A percentile compares a stretch with the other conserved stretches of the same genome.
phyloP scores from a whole-genome alignment of 2,797 vertebrate species.

The Darevskia nairensis region DNA sequence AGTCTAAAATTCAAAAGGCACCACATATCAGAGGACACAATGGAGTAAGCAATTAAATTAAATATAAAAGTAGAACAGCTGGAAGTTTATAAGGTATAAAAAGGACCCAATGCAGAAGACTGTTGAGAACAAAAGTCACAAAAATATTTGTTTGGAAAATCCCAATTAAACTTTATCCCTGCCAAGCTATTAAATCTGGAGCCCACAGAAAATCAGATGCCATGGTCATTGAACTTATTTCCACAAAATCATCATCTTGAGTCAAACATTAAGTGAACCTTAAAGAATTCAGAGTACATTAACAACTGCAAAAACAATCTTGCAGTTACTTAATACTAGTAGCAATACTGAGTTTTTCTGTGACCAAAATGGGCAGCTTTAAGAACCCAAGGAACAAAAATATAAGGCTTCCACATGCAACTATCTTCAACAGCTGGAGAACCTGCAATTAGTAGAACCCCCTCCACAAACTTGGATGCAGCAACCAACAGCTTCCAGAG shows the following conservation, averaged over 20 bases:
- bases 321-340: neutral
- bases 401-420: neutral
- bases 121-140: neutral
- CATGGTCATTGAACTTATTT: neutral
- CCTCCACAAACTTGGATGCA: neutral
- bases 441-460: neutral
- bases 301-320: neutral
- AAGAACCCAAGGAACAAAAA: neutral
- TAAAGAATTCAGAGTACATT: neutral
- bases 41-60: neutral
- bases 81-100: neutral
- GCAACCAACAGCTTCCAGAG: neutral
- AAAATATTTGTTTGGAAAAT: neutral
- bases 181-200: neutral
- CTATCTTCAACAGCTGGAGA: neutral
- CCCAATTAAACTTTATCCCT: neutral
- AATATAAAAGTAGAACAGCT: neutral
- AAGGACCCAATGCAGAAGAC: neutral
- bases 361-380: neutral
- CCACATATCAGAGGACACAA: neutral
- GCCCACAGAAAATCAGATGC: neutral
- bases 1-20: neutral
- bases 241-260: neutral
- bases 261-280: neutral
- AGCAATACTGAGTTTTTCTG: neutral